A percentile compares a stretch with the other conserved stretches of the same genome.
phyloP scores from a whole-genome alignment of 2,113 vertebrate genomes.

The Oryctolagus cuniculus region mOryCun1.1 NC_091436.1:166480501-166481000 shows the following conservation, averaged over 20 bases:
- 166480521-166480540: neutral
- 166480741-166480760: neutral
- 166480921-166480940: constrained; percentile 36
- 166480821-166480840: neutral
- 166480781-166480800: neutral
- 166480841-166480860: neutral
- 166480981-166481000: neutral
- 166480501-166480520: neutral
- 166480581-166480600: neutral
- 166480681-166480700: neutral
- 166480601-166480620: neutral
- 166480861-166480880: neutral
- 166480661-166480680: neutral
- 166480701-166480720: neutral
- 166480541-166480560: too few relatives aligned
- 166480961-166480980: neutral
- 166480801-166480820: too few relatives aligned
- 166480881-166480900: neutral
- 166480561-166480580: too few relatives aligned
- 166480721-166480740: neutral
- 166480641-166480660: neutral
- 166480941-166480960: neutral
- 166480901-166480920: neutral
- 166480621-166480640: neutral
- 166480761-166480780: neutral